A percentile compares a stretch with the other conserved stretches of the same genome.
Conservation (phyloP, 2,888 invertebrate genomes). For the Diadegma fenestrale region DNA sequence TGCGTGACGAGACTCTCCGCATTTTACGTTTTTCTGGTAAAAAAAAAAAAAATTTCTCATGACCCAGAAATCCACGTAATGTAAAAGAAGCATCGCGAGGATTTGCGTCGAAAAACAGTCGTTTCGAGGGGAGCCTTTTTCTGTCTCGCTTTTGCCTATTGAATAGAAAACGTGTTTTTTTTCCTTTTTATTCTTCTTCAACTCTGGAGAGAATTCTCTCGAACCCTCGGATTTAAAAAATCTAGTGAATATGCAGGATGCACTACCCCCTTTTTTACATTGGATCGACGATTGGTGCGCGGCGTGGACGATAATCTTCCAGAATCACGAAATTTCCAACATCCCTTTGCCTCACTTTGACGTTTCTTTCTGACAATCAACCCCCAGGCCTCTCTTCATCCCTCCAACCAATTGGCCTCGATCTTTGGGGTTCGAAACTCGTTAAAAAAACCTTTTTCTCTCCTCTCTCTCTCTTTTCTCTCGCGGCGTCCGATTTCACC, state of each 20-base stretch:
- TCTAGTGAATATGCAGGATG: conserved; percentile 84
- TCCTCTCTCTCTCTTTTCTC: conserved; percentile 56
- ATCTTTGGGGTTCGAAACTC: conserved; percentile 66
- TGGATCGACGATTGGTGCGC: conserved; percentile 63
- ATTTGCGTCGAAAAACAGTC: conserved; percentile 81
- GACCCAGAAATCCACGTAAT: conserved; percentile 82
- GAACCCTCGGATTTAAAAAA: conserved; percentile 77
- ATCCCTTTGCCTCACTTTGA: conserved; percentile 72
- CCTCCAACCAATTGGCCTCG: conserved; percentile 39
- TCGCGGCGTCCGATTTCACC: conserved; percentile 82
- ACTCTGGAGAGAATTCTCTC: conserved; percentile 49
- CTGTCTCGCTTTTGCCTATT: conserved; percentile 61
- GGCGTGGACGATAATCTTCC: conserved; percentile 78
- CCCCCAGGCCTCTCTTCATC: conserved; percentile 32
- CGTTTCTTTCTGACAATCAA: conserved; percentile 50
- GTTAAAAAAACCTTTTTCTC: conserved; percentile 50
- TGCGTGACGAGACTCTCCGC: background rate
- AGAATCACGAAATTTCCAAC: conserved; percentile 83
- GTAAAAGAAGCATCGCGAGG: conserved; percentile 77
- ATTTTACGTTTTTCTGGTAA: conserved; percentile 34
- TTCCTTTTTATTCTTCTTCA: conserved; percentile 44
- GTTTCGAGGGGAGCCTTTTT: conserved; percentile 72
- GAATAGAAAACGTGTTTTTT: conserved; percentile 73
- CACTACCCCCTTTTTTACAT: conserved; percentile 71
- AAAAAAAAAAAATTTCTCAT: conserved; percentile 79